A percentile compares a stretch with the other conserved stretches of the same genome.
These are phyloP conservation scores for Sebastes alutus DNA, from an alignment of 2,797 vertebrate genomes.

Conservation along the genomic window DNA sequence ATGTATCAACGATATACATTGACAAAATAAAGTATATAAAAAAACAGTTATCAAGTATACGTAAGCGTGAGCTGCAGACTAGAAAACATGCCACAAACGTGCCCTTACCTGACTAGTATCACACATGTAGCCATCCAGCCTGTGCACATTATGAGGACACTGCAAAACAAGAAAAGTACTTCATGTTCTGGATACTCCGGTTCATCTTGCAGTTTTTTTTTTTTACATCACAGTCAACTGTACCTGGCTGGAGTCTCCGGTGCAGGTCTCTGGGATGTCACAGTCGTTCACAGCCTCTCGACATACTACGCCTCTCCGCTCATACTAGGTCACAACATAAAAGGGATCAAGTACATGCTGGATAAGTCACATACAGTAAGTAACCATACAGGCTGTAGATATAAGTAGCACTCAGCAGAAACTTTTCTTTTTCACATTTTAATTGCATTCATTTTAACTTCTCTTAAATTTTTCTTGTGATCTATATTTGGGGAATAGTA, in stretches of 20 bases:
- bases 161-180: slow-evolving; percentile 59
- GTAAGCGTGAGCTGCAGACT: not conserved
- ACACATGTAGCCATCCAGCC: slow-evolving; percentile 96
- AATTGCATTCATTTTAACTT: not conserved
- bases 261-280: slow-evolving; percentile 95
- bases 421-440: not conserved
- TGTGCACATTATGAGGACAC: slow-evolving; percentile 97
- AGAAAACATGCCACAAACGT: not conserved
- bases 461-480: not conserved
- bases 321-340: slow-evolving; percentile 82
- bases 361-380: not conserved
- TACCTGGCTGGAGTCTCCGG: slow-evolving; percentile 98
- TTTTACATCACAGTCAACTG: not conserved
- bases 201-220: not conserved
- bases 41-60: not conserved
- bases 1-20: no score
- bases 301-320: slow-evolving; percentile 90
- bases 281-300: slow-evolving; percentile 96
- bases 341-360: not conserved
- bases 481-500: not conserved
- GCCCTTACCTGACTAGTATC: slow-evolving; percentile 88
- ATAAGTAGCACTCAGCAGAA: no score
- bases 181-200: not conserved
- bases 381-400: not conserved
- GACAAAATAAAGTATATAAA: no score